phyloP scores from a whole-genome alignment of 2,797 vertebrate species.

The Acanthurus lineatus region DNA sequence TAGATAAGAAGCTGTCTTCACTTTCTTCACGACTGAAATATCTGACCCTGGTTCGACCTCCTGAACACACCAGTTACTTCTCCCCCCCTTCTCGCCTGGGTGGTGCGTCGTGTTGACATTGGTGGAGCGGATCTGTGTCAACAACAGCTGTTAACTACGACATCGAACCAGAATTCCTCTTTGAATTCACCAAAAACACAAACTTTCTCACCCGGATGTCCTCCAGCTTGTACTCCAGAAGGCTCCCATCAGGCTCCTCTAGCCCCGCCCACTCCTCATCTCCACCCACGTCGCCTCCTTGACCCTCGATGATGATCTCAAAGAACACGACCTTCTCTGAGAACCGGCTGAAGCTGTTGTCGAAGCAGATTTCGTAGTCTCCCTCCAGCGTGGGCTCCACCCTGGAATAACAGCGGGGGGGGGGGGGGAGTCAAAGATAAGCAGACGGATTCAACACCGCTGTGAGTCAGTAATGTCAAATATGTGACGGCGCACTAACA shows the following conservation, averaged over 20 bases:
- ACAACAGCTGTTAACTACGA: neutral
- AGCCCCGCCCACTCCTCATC: slow-evolving; percentile 88
- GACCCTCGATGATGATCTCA: slow-evolving; percentile 89
- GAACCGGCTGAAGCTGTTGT: slow-evolving; percentile 95
- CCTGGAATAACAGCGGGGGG: slow-evolving; percentile 67
- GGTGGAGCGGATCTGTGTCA: neutral
- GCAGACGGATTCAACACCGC: neutral
- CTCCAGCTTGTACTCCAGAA: slow-evolving; percentile 92
- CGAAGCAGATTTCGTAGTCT: slow-evolving; percentile 94
- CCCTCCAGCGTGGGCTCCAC: slow-evolving; percentile 91
- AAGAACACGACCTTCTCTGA: slow-evolving; percentile 96
- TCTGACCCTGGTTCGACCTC: neutral
- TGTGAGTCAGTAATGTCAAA: neutral
- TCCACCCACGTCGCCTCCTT: slow-evolving; percentile 84
- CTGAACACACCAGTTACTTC: neutral
- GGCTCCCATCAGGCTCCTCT: slow-evolving; percentile 87
- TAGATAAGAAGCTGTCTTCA: neutral
- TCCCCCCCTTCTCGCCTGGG: neutral
- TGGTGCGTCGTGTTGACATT: neutral
- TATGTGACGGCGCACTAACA: slow-evolving; percentile 81
- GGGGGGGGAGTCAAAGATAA: neutral
- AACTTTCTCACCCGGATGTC: slow-evolving; percentile 88
- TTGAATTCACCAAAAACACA: neutral
- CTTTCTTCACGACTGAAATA: neutral
- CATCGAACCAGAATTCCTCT: slow-evolving; percentile 2